Evolutionary conservation across 1,140 invertebrate genomes (phyloP), one percentile per base, ranked within the genome.

Genomic region (Diuraphis noxia): DNA sequence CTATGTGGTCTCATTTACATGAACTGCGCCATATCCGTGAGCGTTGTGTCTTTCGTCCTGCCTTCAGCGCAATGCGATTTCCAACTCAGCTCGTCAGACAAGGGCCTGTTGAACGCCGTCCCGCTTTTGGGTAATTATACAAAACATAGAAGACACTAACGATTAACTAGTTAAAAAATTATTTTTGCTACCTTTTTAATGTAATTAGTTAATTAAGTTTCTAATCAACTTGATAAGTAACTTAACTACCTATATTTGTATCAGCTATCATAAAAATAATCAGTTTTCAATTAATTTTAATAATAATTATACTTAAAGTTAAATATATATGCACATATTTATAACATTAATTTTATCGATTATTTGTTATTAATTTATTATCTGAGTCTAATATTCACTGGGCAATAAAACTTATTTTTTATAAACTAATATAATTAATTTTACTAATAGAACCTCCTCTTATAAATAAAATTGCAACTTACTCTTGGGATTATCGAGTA

Each of bases 11-110:
- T 96, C 63, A 96, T 96, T 90, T 96, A 97, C 93, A 95, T 96
- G 92, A 96, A 96, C 93, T 96, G 96, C 0, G 96, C 96, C 25
- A 96, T 98, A 85, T 97, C 97, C 82, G 96, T 98, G 88, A 97
- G 97, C 30, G 97, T 98, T 92, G 95, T 97, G 86, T 97, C 97
- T 2, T 97, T 96, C 93, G 96, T 97, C 19, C 93, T 97, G 85
- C 96, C 96, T 1, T 95, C 96, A 3, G 96, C 96, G 7, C 96
- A 96, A 94, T 97, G 96, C 94, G 96, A 97, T 93, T 96, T 97
- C 93, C 93, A 95, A 90, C 96, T 97, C 96, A 95, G 95, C 30
- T 96, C 96, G 0, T 94, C 94, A 0, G 95, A 96, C 93, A 96
- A 96, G 93, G 96, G 96, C 19, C 96, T 96, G 95, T 94, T 97